These are phyloP conservation scores for Gnatocerus cornutus DNA, from an alignment of 2,888 invertebrate genomes.

Conservation along the genomic window DNA sequence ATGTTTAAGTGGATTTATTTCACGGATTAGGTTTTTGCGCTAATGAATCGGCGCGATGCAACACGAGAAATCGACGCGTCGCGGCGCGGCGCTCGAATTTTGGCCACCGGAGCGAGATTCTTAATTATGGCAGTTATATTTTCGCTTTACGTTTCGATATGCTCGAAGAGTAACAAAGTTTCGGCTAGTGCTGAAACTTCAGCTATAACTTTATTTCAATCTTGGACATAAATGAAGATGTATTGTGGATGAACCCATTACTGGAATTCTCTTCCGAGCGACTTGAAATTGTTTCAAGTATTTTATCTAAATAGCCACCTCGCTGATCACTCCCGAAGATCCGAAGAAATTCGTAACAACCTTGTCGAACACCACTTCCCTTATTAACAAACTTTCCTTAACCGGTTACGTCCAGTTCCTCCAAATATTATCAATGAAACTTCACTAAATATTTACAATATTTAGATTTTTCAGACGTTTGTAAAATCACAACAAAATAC, in stretches of 20 bases:
- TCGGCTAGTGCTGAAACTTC: slow-evolving; percentile 64
- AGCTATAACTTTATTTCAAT: slow-evolving; percentile 69
- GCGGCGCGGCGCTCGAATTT: too few species aligned
- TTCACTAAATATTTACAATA: too few species aligned
- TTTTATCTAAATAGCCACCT: slow-evolving; percentile 64
- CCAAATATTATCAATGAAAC: too few species aligned
- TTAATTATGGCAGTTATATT: slow-evolving; percentile 51
- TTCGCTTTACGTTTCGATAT: slow-evolving; percentile 46
- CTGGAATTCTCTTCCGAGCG: slow-evolving; percentile 61
- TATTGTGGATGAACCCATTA: slow-evolving; percentile 67
- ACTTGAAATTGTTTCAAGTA: slow-evolving; percentile 67
- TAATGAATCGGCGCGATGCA: slow-evolving; percentile 66
- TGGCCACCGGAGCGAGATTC: slow-evolving; percentile 36
- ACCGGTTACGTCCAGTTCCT: too few species aligned
- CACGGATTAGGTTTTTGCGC: slow-evolving; percentile 68
- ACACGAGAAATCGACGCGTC: slow-evolving; percentile 23
- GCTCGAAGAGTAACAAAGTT: slow-evolving; percentile 49
- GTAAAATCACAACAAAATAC: too few species aligned
- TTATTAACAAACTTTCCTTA: too few species aligned
- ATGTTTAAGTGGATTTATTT: slow-evolving; percentile 68
- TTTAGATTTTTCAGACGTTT: too few species aligned
- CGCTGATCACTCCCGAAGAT: slow-evolving; percentile 27
- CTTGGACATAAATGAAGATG: slow-evolving; percentile 69
- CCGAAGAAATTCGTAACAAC: too few species aligned
- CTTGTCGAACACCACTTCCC: too few species aligned